Conservation (phyloP, 2,888 invertebrate species). For the Campaea margaritaria region DNA sequence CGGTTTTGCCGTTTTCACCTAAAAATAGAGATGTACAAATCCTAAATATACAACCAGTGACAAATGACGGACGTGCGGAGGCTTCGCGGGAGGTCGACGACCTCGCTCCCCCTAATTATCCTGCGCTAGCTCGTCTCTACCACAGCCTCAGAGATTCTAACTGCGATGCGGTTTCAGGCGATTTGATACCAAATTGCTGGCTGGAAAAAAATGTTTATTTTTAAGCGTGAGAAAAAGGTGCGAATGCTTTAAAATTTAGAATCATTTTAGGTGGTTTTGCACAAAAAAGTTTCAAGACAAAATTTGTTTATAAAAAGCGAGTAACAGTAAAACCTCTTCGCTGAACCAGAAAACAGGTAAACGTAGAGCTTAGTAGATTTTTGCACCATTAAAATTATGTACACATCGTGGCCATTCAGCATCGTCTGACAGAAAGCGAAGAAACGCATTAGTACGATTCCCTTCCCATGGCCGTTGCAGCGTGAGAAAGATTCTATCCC, state of each 20-base stretch:
- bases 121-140: constrained; percentile 53
- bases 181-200: constrained; percentile 51
- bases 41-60: constrained; percentile 47
- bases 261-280: too few species aligned
- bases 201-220: constrained; percentile 23
- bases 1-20: not conserved
- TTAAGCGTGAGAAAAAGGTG: constrained; percentile 25
- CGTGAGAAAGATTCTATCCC: constrained; percentile 83
- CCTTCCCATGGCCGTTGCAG: constrained; percentile 66
- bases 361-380: not conserved
- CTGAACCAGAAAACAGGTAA: not conserved
- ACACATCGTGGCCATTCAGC: constrained; percentile 17
- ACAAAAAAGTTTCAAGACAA: too few species aligned
- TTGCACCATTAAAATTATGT: constrained; percentile 1
- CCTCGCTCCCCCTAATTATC: constrained; percentile 70
- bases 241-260: constrained; percentile 9
- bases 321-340: too few species aligned
- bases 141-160: constrained; percentile 39
- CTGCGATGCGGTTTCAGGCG: constrained; percentile 59
- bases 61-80: constrained; percentile 55
- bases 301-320: too few species aligned
- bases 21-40: constrained; percentile 14
- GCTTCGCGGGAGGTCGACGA: constrained; percentile 64
- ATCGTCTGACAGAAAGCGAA: constrained; percentile 15
- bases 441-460: constrained; percentile 54